Percentiles rank a stretch among this genome's conserved stretches.
Conservation (phyloP, 2,113 vertebrate species). For the Lethenteron reissneri region DNA sequence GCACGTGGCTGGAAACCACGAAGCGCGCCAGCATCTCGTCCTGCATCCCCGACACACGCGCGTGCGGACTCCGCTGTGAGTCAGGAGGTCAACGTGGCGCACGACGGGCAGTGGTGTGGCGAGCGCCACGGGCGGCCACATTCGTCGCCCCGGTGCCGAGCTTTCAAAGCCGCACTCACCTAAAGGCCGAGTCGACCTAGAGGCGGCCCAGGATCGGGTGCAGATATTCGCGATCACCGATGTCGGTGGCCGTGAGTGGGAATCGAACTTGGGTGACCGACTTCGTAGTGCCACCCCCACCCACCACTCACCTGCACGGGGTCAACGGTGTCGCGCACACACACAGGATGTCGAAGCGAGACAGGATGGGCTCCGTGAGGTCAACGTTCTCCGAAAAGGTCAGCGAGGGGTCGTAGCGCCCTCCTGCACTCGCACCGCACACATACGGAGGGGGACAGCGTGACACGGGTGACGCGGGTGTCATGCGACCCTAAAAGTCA, state of each 20-base stretch:
- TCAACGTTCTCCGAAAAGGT: constrained; percentile 93
- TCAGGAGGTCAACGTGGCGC: no score
- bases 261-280: background rate
- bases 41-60: constrained; percentile 17
- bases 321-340: constrained; percentile 80
- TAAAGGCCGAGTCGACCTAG: no score
- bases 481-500: no score
- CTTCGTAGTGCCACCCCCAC: background rate
- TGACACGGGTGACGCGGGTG: background rate
- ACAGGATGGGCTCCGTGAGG: constrained; percentile 83
- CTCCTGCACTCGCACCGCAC: constrained; percentile 28
- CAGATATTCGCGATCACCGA: no score
- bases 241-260: no score
- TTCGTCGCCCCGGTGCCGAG: no score
- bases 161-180: no score
- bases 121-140: no score
- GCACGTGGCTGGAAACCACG: constrained; percentile 70
- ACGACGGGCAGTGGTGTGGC: no score
- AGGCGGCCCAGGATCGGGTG: no score
- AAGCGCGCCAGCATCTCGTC: constrained; percentile 97
- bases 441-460: background rate
- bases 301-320: constrained; percentile 48
- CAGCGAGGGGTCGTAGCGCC: constrained; percentile 67
- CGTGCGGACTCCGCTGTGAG: no score
- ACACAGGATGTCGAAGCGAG: constrained; percentile 70